Evolutionary conservation across 1,140 invertebrate genomes (phyloP).

Genomic region (Pogonomyrmex californicus): DNA sequence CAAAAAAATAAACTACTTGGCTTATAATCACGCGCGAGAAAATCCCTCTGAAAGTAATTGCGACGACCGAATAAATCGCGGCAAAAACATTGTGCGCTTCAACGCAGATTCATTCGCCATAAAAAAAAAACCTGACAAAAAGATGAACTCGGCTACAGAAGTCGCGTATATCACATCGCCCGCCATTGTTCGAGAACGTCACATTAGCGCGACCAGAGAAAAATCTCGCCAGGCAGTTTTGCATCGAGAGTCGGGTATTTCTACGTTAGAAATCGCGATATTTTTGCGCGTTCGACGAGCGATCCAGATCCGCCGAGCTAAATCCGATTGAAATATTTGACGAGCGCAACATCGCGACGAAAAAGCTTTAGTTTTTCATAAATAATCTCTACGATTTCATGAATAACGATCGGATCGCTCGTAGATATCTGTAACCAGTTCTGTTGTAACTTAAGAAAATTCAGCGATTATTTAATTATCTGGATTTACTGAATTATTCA

Average conservation of each 20-base stretch:
- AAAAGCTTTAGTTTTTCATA: not conserved
- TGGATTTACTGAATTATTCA: not conserved
- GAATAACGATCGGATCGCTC: not conserved
- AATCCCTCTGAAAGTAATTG: conserved; percentile 24
- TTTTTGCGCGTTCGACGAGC: conserved; percentile 2
- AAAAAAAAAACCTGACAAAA: not conserved
- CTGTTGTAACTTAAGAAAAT: not conserved
- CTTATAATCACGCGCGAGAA: conserved; percentile 9
- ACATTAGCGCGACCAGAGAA: not conserved
- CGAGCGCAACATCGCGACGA: not conserved
- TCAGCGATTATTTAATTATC: not conserved
- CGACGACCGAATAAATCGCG: conserved; percentile 21
- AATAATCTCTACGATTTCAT: conserved; percentile 12
- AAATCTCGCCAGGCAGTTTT: conserved; percentile 13
- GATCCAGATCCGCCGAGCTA: not conserved
- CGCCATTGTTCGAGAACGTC: conserved; percentile 32
- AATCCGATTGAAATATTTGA: not conserved
- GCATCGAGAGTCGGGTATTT: not conserved
- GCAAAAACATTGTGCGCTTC: conserved; percentile 33
- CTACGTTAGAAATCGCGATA: not conserved
- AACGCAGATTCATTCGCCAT: conserved; percentile 2
- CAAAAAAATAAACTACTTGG: not conserved
- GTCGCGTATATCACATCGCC: conserved; percentile 30
- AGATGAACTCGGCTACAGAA: not conserved
- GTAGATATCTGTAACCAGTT: not conserved